Percentiles rank a stretch among this genome's conserved stretches.
These are phyloP conservation scores for Medauroidea extradentata DNA, from an alignment of 1,140 invertebrate species.

Conservation along the genomic window DNA sequence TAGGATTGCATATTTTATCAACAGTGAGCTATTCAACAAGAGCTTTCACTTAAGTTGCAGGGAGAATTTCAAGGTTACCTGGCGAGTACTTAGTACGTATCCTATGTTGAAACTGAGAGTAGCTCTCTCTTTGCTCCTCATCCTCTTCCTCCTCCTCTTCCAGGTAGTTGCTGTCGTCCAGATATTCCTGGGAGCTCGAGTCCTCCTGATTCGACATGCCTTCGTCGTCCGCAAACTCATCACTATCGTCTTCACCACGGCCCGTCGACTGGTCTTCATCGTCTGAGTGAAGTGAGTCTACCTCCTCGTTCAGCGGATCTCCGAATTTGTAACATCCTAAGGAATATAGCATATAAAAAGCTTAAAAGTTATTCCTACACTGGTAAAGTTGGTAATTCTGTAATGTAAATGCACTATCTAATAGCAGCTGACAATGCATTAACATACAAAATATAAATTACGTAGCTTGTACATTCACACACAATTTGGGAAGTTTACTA, in stretches of 20 bases:
- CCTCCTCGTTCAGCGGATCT: slow-evolving; percentile 60
- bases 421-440: too few species aligned
- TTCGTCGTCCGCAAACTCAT: slow-evolving; percentile 64
- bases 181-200: slow-evolving; percentile 54
- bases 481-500: too few species aligned
- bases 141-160: slow-evolving; percentile 30
- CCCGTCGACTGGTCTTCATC: slow-evolving; percentile 47
- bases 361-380: too few species aligned
- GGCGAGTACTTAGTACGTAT: slow-evolving; percentile 8
- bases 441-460: too few species aligned
- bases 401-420: too few species aligned
- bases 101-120: neutral
- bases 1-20: too few species aligned
- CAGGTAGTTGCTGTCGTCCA: slow-evolving; percentile 40
- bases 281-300: slow-evolving; percentile 60
- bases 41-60: too few species aligned
- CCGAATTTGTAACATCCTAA: slow-evolving; percentile 58
- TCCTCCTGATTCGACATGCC: slow-evolving; percentile 56
- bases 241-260: slow-evolving; percentile 52
- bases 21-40: too few species aligned
- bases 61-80: too few species aligned
- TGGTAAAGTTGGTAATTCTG: too few species aligned
- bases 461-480: too few species aligned
- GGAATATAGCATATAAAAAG: too few species aligned
- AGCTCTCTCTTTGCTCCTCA: slow-evolving; percentile 13